phyloP scores from a whole-genome alignment of 1,140 invertebrate genomes.

The Pectinophora gossypiella region DNA sequence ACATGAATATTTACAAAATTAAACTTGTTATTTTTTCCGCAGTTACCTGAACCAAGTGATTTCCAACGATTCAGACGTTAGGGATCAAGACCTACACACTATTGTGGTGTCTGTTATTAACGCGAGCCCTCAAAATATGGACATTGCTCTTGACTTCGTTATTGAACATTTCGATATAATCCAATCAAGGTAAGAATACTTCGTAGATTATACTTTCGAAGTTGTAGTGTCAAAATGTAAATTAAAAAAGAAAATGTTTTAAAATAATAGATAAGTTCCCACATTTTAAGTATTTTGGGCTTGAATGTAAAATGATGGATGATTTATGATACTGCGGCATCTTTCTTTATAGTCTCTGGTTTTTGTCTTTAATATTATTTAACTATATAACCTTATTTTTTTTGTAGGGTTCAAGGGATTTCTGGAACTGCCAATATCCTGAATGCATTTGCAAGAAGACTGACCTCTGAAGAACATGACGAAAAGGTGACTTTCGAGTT shows the following conservation, averaged over 20 bases:
- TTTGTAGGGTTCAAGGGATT: conserved; percentile 55
- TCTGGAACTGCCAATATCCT: conserved; percentile 61
- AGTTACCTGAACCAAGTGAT: conserved; percentile 61
- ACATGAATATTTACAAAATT: too few relatives aligned
- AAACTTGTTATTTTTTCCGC: conserved; percentile 10
- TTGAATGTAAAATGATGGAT: too few relatives aligned
- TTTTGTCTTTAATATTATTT: too few relatives aligned
- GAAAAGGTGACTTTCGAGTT: conserved; percentile 44
- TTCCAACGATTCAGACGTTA: conserved; percentile 34
- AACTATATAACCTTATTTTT: too few relatives aligned
- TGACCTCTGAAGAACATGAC: conserved; percentile 34
- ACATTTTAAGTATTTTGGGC: too few relatives aligned
- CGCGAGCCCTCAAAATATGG: conserved; percentile 49
- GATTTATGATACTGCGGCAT: too few relatives aligned
- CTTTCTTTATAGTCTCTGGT: too few relatives aligned
- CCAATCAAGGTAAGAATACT: conserved; percentile 45
- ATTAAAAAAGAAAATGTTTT: too few relatives aligned
- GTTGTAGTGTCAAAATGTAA: too few relatives aligned
- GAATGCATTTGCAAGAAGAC: conserved; percentile 49
- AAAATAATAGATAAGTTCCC: too few relatives aligned
- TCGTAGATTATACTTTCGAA: conserved; percentile 8
- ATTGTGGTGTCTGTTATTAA: conserved; percentile 53
- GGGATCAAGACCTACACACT: conserved; percentile 57
- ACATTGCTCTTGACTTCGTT: conserved; percentile 55
- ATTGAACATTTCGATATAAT: conserved; percentile 52